phyloP scores from a whole-genome alignment of 2,113 vertebrate species.

The Apodemus sylvaticus region DNA sequence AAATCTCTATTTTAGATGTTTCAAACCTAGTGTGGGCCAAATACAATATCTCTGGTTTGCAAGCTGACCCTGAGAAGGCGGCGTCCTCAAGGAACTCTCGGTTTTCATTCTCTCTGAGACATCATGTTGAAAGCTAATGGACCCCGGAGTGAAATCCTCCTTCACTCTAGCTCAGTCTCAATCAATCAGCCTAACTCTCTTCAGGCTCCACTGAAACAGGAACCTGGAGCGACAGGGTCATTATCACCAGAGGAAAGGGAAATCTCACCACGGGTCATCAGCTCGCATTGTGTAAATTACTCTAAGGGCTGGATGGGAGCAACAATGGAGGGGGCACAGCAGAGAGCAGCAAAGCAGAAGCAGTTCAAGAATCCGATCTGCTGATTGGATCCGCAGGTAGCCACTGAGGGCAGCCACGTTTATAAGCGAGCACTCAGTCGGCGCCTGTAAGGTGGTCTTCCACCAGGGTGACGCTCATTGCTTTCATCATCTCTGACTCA shows the following conservation, averaged over 20 bases:
- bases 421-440: background rate
- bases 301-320: background rate
- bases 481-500: conserved; percentile 13
- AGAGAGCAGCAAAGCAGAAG: background rate
- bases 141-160: background rate
- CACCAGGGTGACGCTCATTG: background rate
- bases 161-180: background rate
- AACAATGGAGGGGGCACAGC: background rate
- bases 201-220: conserved; percentile 19
- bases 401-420: background rate
- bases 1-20: background rate
- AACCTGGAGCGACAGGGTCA: conserved; percentile 52
- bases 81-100: background rate
- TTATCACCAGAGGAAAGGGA: conserved; percentile 48
- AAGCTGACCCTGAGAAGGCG: conserved; percentile 9
- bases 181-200: conserved; percentile 50
- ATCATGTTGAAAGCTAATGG: background rate
- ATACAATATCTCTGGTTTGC: conserved; percentile 33
- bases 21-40: background rate
- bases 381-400: background rate
- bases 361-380: background rate
- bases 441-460: background rate
- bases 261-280: conserved; percentile 33
- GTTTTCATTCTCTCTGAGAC: background rate
- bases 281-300: conserved; percentile 30